Percentiles rank a stretch among this genome's conserved stretches.
These are phyloP conservation scores for Pyralis farinalis DNA, from an alignment of 2,888 invertebrate genomes.

Conservation along the genomic window DNA sequence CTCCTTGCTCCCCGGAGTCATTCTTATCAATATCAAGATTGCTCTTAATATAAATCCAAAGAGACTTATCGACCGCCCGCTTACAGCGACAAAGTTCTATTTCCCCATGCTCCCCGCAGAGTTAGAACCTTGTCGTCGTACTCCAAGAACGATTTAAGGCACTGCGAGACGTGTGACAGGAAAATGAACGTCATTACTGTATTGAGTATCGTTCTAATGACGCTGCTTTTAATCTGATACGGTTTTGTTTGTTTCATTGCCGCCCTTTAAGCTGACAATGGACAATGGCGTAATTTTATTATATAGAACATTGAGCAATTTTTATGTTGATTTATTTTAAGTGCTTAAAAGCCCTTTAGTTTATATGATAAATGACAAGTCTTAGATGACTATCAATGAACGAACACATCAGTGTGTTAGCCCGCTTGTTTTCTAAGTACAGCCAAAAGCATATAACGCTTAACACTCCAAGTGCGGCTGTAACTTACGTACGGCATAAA, in stretches of 20 bases:
- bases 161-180: slow-evolving; percentile 3
- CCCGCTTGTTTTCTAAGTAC: too few species aligned
- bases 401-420: too few species aligned
- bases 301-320: slow-evolving; percentile 13
- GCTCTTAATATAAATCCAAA: slow-evolving; percentile 17
- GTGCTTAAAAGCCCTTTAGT: background rate
- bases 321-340: slow-evolving; percentile 17
- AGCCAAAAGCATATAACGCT: too few species aligned
- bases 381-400: too few species aligned
- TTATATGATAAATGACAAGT: too few species aligned
- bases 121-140: slow-evolving; percentile 21
- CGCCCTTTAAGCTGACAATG: slow-evolving; percentile 41
- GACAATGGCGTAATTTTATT: slow-evolving; percentile 32
- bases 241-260: slow-evolving; percentile 38
- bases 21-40: slow-evolving; percentile 53
- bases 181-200: slow-evolving; percentile 9
- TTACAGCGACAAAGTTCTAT: slow-evolving; percentile 26
- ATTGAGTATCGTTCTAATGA: slow-evolving; percentile 34
- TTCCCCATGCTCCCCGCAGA: slow-evolving; percentile 1
- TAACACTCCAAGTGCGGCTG: too few species aligned
- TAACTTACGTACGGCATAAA: too few species aligned
- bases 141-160: background rate
- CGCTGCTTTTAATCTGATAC: slow-evolving; percentile 41
- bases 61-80: slow-evolving; percentile 17
- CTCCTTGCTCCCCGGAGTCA: slow-evolving; percentile 38